Evolutionary conservation across 2,797 vertebrate species (phyloP), one percentile per base, ranked within the genome.

Genomic region (Lophotriccus pileatus): DNA sequence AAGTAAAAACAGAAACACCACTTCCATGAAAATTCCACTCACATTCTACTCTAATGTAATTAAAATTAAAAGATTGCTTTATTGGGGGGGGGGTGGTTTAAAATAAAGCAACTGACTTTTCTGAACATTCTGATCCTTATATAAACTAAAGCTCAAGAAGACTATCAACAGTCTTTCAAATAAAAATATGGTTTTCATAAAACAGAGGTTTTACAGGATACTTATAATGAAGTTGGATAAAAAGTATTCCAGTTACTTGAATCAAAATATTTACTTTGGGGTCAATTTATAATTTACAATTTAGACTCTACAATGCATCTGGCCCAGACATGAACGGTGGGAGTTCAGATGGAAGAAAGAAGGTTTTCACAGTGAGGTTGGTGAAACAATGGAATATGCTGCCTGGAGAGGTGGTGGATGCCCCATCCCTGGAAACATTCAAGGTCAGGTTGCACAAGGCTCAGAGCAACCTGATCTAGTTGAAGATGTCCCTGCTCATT

Each of bases 371-470:
- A 46, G 16, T 19, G 32, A 46, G 32, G 32, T 25, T 46, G 32
- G 43, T 46, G 43, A 46, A 46, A 44, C 41, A 24, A 7, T 24
- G 62, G 14, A 44, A 44, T 9, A 21, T n/a, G 41, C 18, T 44
- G 32, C 23, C 43, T 24, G 32, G 16, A 66, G 43, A 46, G 63
- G 43, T 19, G 43, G 36, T 25, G 16, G 63, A 34, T 46, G 43
- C 43, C 17, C 43, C 43, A 66, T 19, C 23, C 32, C 43, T 46
- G 63, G 32, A 66, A 34, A 34, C 43, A 34, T 19, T 46, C 43
- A 34, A 19, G 12, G 32, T 25, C 6, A 7, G 43, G 32, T 9
- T 28, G 52, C 30, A 27, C 0, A 0, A 24, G 21, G 13, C 28
- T 32, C n/a, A 44, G 44, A 72, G 44, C 24, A 72, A 52, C 4